Evolutionary conservation across 2,797 vertebrate species (phyloP).

Genomic region (Arnoldichthys spilopterus): DNA sequence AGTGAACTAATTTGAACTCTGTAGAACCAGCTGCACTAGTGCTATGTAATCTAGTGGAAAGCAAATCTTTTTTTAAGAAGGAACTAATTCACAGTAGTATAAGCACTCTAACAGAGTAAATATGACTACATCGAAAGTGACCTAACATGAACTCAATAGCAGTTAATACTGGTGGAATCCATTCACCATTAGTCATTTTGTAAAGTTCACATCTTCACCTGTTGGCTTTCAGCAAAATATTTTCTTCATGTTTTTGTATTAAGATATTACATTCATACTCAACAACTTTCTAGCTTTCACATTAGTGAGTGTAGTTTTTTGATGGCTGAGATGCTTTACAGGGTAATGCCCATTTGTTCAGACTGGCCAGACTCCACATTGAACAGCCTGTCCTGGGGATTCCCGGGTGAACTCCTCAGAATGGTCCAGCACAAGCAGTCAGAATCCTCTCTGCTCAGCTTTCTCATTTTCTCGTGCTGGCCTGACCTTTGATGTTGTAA

Average conservation of each 20-base stretch:
- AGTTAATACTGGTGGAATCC: neutral
- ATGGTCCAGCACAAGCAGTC: slow-evolving; percentile 46
- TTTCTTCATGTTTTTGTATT: neutral
- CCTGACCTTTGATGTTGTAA: slow-evolving; percentile 65
- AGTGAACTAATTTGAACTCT: too few species aligned
- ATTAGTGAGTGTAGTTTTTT: slow-evolving; percentile 11
- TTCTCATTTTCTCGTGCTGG: slow-evolving; percentile 57
- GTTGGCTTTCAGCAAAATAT: slow-evolving; percentile 2
- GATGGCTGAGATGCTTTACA: slow-evolving; percentile 40
- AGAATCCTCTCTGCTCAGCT: slow-evolving; percentile 49
- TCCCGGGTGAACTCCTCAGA: slow-evolving; percentile 48
- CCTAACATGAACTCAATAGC: neutral
- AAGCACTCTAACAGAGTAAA: too few species aligned
- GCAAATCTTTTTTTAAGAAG: too few species aligned
- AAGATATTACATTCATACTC: neutral
- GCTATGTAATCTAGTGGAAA: too few species aligned
- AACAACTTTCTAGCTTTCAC: neutral
- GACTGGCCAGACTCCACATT: slow-evolving; percentile 30
- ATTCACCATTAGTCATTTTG: neutral
- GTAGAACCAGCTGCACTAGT: too few species aligned
- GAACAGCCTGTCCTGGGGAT: slow-evolving; percentile 49
- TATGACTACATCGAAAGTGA: neutral
- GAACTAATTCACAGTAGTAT: too few species aligned
- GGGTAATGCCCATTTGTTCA: slow-evolving; percentile 29
- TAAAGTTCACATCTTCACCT: neutral